These are phyloP conservation scores for Thunnus maccoyii DNA, from an alignment of 2,113 vertebrate species.

Conservation along the genomic window DNA sequence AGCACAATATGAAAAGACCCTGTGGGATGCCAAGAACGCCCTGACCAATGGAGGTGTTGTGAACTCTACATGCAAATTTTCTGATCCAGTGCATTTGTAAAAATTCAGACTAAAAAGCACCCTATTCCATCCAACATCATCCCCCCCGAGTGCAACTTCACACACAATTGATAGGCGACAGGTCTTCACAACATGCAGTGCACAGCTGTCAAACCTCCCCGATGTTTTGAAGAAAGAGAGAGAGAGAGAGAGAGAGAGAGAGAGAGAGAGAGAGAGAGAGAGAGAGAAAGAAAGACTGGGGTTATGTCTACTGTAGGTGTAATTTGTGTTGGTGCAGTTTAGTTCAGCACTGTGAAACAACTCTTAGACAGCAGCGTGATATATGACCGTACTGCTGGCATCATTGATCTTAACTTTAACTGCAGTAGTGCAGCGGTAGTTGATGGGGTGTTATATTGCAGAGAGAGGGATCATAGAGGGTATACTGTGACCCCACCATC, in stretches of 20 bases:
- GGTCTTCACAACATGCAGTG: conserved; percentile 39
- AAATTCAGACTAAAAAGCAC: neutral
- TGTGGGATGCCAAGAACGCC: conserved; percentile 26
- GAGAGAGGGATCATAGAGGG: conserved; percentile 53
- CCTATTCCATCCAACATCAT: neutral
- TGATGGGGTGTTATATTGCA: conserved; percentile 69
- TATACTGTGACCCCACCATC: conserved; percentile 41
- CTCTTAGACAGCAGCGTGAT: conserved; percentile 72
- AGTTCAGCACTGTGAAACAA: conserved; percentile 72
- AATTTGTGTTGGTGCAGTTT: conserved; percentile 75
- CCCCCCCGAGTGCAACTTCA: conserved; percentile 29
- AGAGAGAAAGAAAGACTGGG: conserved; percentile 28
- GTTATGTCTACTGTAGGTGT: conserved; percentile 56
- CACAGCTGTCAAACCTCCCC: conserved; percentile 48
- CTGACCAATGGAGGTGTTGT: conserved; percentile 12
- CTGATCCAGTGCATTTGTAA: conserved; percentile 23
- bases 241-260: conserved; percentile 15
- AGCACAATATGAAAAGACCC: conserved; percentile 36
- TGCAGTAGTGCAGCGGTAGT: conserved; percentile 66
- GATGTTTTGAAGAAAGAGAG: conserved; percentile 36
- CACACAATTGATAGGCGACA: conserved; percentile 22
- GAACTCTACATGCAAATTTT: conserved; percentile 45
- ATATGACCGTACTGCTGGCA: conserved; percentile 62
- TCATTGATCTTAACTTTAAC: conserved; percentile 76
- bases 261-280: neutral